Base-by-base conservation (phyloP, 2,113 vertebrate genomes). In the Brienomyrus longianalis region DNA sequence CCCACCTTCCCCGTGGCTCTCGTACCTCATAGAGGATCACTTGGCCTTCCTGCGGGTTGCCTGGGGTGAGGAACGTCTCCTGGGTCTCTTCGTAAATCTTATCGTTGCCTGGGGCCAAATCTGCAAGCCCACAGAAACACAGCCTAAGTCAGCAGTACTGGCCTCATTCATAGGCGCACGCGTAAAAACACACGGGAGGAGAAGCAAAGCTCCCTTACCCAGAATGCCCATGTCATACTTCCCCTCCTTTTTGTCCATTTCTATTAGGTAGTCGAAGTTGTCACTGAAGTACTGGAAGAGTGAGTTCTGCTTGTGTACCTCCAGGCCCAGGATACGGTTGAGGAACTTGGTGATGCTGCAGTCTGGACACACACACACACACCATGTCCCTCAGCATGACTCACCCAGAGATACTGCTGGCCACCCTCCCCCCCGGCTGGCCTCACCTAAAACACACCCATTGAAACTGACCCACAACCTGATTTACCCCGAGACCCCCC, bases 211-310 rank as follows among this genome's bases (percentile, higher is more conserved):
- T 47, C 3, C 35, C 95, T 10, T 96, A 99, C 98, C 98, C 88
- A 99, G 92, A 90, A 99, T 99, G 89, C 98, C 98, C 98, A 99
- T 98, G 95, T 99, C 98, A 0, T 99, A 99, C 96, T 97, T 99
- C 89, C 98, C 98, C 89, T 98, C 98, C 93, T 97, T 99, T 95
- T 99, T 99, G 95, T 99, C 98, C 90, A 96, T 96, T 48, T 98
- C 96, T 0, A 99, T 98, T 56, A 99, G 96, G 91, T 97, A 98
- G 93, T 99, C 98, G 3, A 99, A 99, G 86, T 98, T 99, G 92
- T 99, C 97, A 0, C 97, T 98, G 92, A 99, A 99, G 93, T 99
- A 99, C 94, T 98, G 98, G 95, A 99, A 99, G 11, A 99, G 97
- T 6, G 96, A 94, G 90, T 99, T 99, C 95, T 99, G 98, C 93